phyloP scores from a whole-genome alignment of 2,113 vertebrate species.

The Numenius arquata region DNA sequence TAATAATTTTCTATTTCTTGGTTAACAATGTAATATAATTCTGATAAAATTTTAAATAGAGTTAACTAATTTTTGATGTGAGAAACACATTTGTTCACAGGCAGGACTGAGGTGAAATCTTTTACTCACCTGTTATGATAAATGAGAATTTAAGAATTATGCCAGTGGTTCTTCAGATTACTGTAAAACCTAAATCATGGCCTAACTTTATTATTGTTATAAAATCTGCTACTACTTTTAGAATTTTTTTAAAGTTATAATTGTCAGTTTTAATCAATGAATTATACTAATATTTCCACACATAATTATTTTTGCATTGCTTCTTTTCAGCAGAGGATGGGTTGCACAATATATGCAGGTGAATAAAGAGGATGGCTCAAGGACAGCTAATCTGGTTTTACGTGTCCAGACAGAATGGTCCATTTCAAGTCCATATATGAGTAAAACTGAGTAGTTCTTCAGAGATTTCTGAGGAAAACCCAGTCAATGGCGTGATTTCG shows the following conservation, averaged over 20 bases:
- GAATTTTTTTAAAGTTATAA: not conserved
- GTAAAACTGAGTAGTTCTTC: not conserved
- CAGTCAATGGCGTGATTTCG: not conserved
- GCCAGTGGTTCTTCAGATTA: not conserved
- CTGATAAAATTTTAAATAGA: not conserved
- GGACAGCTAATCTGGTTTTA: not conserved
- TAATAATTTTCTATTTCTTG: not conserved
- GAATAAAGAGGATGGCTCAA: not conserved
- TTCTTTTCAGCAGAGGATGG: not conserved
- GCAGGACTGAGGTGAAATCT: not conserved
- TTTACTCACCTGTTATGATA: not conserved
- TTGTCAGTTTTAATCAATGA: not conserved
- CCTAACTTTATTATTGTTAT: not conserved
- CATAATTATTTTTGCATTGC: not conserved
- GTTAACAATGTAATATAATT: not conserved
- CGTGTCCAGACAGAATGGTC: not conserved
- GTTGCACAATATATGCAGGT: not conserved
- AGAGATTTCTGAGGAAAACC: not conserved
- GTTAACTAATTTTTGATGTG: not conserved
- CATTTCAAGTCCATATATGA: not conserved
- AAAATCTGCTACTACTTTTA: not conserved
- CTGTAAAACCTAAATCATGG: not conserved
- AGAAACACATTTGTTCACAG: not conserved
- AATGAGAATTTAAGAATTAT: not conserved
- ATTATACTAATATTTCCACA: not conserved